A percentile compares a stretch with the other conserved stretches of the same genome.
phyloP scores from a whole-genome alignment of 2,888 invertebrate genomes.

The Trissonchulus latispiculum region DNA sequence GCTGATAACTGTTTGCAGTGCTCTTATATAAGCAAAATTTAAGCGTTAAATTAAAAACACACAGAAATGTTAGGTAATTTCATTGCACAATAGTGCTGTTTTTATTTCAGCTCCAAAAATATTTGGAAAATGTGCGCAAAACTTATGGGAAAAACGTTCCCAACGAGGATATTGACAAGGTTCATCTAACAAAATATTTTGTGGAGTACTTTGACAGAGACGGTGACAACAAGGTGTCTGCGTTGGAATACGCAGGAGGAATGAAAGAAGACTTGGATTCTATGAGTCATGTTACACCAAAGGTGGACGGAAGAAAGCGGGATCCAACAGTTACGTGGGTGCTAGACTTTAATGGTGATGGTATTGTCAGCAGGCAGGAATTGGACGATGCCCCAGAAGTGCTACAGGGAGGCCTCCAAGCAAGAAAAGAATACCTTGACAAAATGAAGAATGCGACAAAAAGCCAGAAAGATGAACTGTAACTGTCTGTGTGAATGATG shows the following conservation, averaged over 20 bases:
- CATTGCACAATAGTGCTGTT: too few species aligned
- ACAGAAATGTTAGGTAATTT: too few species aligned
- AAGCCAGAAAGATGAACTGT: constrained; percentile 13
- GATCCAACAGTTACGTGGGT: constrained; percentile 42
- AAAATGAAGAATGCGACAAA: not conserved
- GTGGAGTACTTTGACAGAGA: constrained; percentile 40
- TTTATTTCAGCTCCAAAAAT: constrained; percentile 30
- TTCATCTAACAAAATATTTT: constrained; percentile 36
- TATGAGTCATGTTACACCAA: not conserved
- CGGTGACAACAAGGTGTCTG: constrained; percentile 30
- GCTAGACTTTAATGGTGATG: constrained; percentile 42
- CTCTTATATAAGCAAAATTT: too few species aligned
- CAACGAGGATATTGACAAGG: constrained; percentile 40
- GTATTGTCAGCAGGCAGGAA: constrained; percentile 36
- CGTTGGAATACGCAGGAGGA: not conserved
- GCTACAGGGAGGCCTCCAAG: constrained; percentile 2
- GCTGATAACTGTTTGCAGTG: too few species aligned
- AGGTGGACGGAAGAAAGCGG: constrained; percentile 32
- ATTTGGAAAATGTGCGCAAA: constrained; percentile 34
- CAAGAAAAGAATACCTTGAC: not conserved
- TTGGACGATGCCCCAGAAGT: constrained; percentile 24
- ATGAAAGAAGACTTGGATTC: not conserved
- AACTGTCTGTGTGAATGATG: not conserved
- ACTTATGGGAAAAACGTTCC: constrained; percentile 40
- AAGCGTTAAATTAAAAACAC: too few species aligned